Evolutionary conservation across 2,113 vertebrate species (phyloP).

Genomic region (Parotia lawesii): DNA sequence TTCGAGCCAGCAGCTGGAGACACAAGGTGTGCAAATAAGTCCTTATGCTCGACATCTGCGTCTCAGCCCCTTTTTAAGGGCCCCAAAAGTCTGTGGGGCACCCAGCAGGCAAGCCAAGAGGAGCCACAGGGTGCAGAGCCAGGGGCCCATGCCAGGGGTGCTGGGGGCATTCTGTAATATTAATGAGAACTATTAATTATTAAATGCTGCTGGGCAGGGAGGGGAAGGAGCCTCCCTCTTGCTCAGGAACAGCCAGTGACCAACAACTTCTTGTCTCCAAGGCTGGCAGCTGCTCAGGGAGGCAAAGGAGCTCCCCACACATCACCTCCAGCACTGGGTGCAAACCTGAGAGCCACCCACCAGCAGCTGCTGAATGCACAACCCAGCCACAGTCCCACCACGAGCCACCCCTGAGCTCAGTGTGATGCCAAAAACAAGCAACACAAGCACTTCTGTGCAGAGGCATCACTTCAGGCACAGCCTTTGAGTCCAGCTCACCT

Average conservation of each 20-base stretch:
- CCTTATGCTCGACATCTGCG: fast-evolving
- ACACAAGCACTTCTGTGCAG: fast-evolving
- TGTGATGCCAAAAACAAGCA: background rate
- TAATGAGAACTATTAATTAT: background rate
- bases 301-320: background rate
- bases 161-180: background rate
- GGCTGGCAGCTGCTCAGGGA: background rate
- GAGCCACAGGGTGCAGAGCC: background rate
- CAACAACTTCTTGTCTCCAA: background rate
- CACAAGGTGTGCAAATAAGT: background rate
- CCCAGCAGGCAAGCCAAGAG: background rate
- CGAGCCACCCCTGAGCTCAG: background rate
- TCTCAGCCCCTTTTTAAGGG: background rate
- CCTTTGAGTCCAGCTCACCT: background rate
- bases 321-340: background rate
- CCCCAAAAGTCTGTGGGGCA: background rate
- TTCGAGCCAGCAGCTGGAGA: background rate
- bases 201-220: background rate
- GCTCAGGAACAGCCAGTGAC: background rate
- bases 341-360: background rate
- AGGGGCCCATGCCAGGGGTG: background rate
- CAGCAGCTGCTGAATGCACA: background rate
- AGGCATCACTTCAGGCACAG: background rate
- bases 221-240: background rate
- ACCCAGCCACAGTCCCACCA: background rate